Base-by-base conservation (phyloP, 1,140 invertebrate genomes). In the Danaus melanippus region DNA sequence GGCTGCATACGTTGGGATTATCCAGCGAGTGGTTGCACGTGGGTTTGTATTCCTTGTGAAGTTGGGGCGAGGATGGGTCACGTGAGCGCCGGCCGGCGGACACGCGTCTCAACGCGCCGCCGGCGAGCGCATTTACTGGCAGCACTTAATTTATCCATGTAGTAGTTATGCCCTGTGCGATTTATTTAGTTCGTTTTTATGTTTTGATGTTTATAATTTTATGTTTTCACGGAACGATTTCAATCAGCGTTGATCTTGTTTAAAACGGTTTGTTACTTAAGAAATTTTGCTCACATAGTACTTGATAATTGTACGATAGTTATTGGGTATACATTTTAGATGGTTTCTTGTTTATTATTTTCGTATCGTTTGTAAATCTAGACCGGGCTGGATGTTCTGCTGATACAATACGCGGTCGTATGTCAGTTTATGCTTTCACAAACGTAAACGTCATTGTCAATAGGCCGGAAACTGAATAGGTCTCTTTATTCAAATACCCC, bases 121-220 rank as follows among this genome's bases (percentile, higher is more conserved):
- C 11, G 21, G 51, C 75, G 78, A 81, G 80, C 76, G 74, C 66
- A 62, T 75, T 73, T 74, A 67, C 67, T 73, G 71, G 71, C 72
- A 67, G 69, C 71, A 77, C 71, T 80, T 79, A 84, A 84, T 84
- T 84, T 76, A 77, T 76, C 74, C 73, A 64, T 74, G 68, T 50
- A 47, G 52, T 32, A 7, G 7, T 32, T 32, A 32, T 32, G 21
- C 21, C 21, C 2, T 32, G 21, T 32, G 21, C 21, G 21, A 7
- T 32, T 32, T 32, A 32, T 32, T 32, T 32, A 32, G 21, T 32
- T 7, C 21, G 7, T 32, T 54, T 41, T n/a, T 12, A 12, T 42
- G n/a, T 42, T 42, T 47, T n/a, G 40, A 48, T 42, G 47, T 42
- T 48, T 48, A 32, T 32, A 32, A 32, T 32, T 32, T 32, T 32